Percentiles rank a stretch among this genome's conserved stretches.
These are phyloP conservation scores for Lepus americanus DNA, from an alignment of 2,113 vertebrate species.

Conservation along the genomic window DNA sequence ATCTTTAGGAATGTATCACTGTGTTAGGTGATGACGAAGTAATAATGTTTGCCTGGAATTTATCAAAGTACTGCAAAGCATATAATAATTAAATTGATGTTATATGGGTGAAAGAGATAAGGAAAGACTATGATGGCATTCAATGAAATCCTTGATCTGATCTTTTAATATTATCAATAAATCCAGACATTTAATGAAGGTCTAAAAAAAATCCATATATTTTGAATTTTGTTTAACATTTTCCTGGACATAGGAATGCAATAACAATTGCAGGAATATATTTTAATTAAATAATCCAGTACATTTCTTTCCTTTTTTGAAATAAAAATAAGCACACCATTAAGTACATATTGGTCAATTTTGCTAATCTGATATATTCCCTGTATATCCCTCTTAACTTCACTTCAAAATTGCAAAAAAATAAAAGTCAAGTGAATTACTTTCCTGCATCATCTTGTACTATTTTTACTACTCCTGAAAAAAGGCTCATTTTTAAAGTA, in stretches of 20 bases:
- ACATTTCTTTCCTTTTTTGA: background rate
- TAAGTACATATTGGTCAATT: background rate
- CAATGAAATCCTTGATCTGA: background rate
- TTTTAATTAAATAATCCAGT: background rate
- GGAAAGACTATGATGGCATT: background rate
- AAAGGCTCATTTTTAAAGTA: background rate
- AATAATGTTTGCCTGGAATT: background rate
- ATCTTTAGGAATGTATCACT: background rate
- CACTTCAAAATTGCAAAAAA: background rate
- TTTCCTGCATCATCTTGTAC: background rate
- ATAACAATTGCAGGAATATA: background rate
- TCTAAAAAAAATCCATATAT: background rate
- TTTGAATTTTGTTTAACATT: constrained; percentile 1
- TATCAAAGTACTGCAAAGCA: background rate
- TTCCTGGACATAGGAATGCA: background rate
- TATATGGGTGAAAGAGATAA: background rate
- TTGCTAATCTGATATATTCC: background rate
- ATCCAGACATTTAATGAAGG: background rate
- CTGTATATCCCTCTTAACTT: background rate
- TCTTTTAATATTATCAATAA: background rate
- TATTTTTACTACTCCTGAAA: background rate
- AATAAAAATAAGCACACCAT: background rate
- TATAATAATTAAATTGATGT: background rate
- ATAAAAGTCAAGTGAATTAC: background rate
- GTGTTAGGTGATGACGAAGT: background rate